phyloP scores from a whole-genome alignment of 2,113 vertebrate genomes.

The Bettongia penicillata region DNA sequence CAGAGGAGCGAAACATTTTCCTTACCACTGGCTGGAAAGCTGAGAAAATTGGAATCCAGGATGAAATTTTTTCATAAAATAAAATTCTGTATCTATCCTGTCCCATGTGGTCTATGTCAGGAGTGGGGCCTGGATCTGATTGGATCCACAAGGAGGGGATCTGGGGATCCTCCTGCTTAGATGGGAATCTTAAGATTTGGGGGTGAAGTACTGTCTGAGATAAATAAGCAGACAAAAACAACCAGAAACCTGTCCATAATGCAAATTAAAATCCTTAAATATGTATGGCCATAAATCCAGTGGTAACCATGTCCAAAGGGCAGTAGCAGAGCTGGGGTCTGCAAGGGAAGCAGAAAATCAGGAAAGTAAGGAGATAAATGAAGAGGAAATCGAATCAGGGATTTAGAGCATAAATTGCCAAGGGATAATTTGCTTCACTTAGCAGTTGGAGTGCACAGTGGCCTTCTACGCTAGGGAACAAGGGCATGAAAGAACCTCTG shows the following conservation, averaged over 20 bases:
- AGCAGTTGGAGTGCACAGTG: background rate
- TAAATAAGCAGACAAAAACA: background rate
- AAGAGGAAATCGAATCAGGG: background rate
- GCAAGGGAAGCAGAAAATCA: background rate
- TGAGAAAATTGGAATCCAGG: background rate
- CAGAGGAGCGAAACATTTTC: slow-evolving; percentile 5
- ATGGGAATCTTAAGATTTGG: background rate
- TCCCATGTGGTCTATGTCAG: background rate
- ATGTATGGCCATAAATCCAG: background rate
- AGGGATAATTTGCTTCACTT: background rate
- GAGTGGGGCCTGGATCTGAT: background rate
- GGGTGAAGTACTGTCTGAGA: background rate
- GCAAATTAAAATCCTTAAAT: background rate
- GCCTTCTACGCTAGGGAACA: background rate
- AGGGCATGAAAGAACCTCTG: background rate
- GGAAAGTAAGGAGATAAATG: background rate
- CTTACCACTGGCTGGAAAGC: slow-evolving; percentile 30
- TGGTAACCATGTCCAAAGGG: background rate
- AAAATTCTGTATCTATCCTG: background rate
- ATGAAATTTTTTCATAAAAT: background rate
- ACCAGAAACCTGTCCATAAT: background rate
- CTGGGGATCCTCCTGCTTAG: background rate
- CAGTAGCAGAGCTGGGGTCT: background rate
- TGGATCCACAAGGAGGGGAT: background rate
- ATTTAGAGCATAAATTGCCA: background rate